These are phyloP conservation scores for Pristionchus japonicus DNA, from an alignment of 2,888 invertebrate genomes.

Conservation along the genomic window DNA sequence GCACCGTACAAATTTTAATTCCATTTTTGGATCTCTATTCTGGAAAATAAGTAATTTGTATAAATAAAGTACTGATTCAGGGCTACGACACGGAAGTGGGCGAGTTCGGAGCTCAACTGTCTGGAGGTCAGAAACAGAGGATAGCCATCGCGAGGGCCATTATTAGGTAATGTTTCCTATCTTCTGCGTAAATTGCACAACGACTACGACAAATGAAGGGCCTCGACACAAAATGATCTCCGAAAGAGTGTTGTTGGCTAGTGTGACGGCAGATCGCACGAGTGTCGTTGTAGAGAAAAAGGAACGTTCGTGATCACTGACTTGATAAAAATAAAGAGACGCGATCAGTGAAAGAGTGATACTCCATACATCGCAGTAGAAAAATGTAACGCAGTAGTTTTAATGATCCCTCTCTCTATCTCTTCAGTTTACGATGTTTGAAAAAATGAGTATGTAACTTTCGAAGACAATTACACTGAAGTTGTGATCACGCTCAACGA, in stretches of 20 bases:
- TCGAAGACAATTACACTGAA: no score
- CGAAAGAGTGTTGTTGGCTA: neutral
- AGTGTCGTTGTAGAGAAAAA: neutral
- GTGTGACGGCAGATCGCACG: neutral
- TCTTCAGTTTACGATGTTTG: no score
- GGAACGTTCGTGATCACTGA: neutral
- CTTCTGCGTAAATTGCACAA: no score
- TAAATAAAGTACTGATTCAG: constrained; percentile 76
- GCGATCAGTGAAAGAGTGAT: no score
- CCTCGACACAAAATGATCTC: no score
- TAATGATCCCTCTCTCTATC: neutral
- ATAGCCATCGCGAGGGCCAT: constrained; percentile 89
- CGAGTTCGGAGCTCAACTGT: constrained; percentile 85
- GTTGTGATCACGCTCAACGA: neutral
- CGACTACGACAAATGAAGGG: no score
- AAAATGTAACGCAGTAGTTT: neutral
- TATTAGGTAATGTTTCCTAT: constrained; percentile 78
- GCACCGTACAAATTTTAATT: no score
- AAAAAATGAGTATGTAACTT: no score
- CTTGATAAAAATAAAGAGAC: neutral
- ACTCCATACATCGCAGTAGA: neutral
- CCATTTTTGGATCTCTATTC: no score
- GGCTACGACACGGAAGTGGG: constrained; percentile 86
- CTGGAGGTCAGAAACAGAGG: constrained; percentile 90
- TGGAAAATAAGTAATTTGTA: no score